Evolutionary conservation across 2,797 vertebrate species (phyloP).

Genomic region (Micromesistius poutassou): DNA sequence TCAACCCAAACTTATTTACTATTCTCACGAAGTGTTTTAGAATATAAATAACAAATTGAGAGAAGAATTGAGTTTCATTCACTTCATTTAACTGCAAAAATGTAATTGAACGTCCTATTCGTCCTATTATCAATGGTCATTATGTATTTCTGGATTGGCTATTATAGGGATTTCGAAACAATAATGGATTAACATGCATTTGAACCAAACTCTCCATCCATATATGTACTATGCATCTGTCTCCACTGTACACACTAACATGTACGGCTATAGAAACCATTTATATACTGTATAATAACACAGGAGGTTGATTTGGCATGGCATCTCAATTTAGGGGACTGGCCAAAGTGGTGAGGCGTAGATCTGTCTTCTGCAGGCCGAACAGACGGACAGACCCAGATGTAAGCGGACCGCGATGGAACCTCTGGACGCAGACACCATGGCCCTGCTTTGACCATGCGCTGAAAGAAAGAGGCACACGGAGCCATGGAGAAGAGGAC

Average conservation of each 20-base stretch:
- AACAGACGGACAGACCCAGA: background rate
- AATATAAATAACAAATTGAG: background rate
- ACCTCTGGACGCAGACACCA: background rate
- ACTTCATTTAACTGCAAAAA: background rate
- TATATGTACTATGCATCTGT: background rate
- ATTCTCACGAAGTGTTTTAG: background rate
- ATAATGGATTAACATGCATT: background rate
- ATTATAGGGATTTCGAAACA: background rate
- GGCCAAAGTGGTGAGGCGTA: background rate
- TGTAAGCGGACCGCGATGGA: background rate
- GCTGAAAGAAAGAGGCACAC: background rate
- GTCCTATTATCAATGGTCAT: background rate
- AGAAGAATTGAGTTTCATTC: too few relatives aligned
- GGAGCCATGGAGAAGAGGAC: slow-evolving; percentile 29
- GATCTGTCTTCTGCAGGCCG: background rate
- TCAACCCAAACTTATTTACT: background rate
- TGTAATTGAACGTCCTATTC: background rate
- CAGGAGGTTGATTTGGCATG: background rate
- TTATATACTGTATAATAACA: background rate
- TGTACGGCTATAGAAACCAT: background rate
- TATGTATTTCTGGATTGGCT: background rate
- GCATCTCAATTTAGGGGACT: background rate
- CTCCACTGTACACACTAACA: background rate
- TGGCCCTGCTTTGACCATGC: background rate
- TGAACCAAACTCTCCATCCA: background rate